Conservation (phyloP, 2,113 vertebrate genomes). For the Tyrannus savana region DNA sequence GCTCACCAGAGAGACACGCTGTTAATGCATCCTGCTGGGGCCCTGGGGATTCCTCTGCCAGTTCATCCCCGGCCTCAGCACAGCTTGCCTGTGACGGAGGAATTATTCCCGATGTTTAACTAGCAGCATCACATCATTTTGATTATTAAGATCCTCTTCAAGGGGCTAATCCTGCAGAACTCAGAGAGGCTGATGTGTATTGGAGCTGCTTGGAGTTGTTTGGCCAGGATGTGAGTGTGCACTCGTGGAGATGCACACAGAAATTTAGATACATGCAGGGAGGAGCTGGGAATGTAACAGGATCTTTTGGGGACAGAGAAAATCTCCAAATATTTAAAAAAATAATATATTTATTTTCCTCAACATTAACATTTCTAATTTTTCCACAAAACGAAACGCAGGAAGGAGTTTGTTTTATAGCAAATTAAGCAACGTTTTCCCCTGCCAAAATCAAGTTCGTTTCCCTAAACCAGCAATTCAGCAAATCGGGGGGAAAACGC, state of each 20-base stretch:
- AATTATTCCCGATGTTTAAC: constrained; percentile 43
- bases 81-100: background rate
- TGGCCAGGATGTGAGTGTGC: background rate
- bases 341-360: background rate
- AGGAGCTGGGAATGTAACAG: background rate
- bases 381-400: background rate
- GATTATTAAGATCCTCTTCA: background rate
- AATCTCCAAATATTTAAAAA: background rate
- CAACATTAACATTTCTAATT: background rate
- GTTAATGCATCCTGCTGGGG: background rate
- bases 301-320: background rate
- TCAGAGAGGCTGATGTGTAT: background rate
- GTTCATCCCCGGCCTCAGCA: background rate
- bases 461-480: constrained; percentile 11
- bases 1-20: background rate
- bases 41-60: background rate
- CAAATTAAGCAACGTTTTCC: background rate
- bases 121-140: background rate
- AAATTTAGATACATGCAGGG: background rate
- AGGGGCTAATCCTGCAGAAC: background rate
- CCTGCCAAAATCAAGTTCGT: background rate
- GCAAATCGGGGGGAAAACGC: background rate
- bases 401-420: background rate
- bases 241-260: background rate
- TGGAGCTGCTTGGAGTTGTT: background rate